Base-by-base conservation (phyloP, 2,797 vertebrate genomes). In the Bradypus variegatus region DNA sequence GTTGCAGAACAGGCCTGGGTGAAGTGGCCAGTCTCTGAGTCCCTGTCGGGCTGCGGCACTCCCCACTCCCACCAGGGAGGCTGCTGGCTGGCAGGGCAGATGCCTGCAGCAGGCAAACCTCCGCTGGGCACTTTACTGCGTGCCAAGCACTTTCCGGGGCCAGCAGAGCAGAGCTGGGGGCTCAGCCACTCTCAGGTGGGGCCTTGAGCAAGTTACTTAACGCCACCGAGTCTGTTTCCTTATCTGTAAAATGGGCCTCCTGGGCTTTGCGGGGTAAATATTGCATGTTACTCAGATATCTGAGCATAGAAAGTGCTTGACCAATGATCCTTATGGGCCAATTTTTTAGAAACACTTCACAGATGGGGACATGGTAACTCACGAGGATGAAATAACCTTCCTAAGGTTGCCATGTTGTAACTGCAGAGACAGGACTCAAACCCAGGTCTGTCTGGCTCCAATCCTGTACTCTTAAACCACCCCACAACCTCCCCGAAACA, bases 1-100 rank as follows among this genome's bases (percentile, higher is more conserved):
- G 93, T 98, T 98, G 96, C 98, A 98, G 93, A 98, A 98, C 69
- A 97, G 96, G 77, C 97, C 98, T 96, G 96, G 94, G 72, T 79
- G 73, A 64, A 83, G 55, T 67, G 81, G 53, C 75, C 1, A 87
- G 31, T 36, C 27, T 85, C 19, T 45, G 86, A 91, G 85, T 50
- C 16, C 25, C 18, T 1, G 48, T n/a, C 11, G 2, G 29, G 64
- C 0, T 1, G n/a, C 23, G n/a, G 23, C 12, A 11, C 38, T 13
- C 14, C 27, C 10, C 8, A 10, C n/a, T 8, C 60, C 2, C 21
- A 21, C 7, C 8, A 5, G 0, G 2, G 64, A n/a, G 31, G 67
- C 62, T 79, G 33, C 45, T 4, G n/a, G 70, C 65, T 76, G 38
- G 53, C 4, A 31, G 25, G 33, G 41, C 41, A 27, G 62, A 33